Evolutionary conservation across 2,797 vertebrate species (phyloP), one percentile per base, ranked within the genome.

Genomic region (Myioborus melanocephalus): DNA sequence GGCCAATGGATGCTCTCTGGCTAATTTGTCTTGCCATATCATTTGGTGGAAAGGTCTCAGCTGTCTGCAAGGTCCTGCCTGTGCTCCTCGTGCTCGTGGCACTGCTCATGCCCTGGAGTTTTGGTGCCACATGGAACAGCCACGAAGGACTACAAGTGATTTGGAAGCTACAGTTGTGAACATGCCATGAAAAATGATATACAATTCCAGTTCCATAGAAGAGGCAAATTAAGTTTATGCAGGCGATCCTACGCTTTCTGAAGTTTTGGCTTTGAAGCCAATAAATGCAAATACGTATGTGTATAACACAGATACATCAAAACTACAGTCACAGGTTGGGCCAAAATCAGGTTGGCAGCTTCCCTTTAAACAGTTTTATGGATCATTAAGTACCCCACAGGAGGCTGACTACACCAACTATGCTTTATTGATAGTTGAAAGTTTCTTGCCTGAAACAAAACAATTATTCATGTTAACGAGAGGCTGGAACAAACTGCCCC

Each of bases 311-410:
- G 60, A 85, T 85, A 69, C 41, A 86, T 89, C 70, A 87, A 91
- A 90, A 70, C 66, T 84, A 19, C 78, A 91, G 24, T 57, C 52
- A 77, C 37, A 95, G 9, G 37, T 73, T 93, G 73, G 89, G 89
- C 66, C 91, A 95, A 82, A 95, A 73, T 55, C 87, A 90, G 73
- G 70, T 94, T 95, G 89, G 87, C 87, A 88, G 83, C 85, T 90
- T 94, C 70, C 2, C 47, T 93, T 95, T 91, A 87, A 90, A 77
- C 76, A 91, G 56, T 95, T 94, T 93, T 94, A 93, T 87, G 93
- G 85, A 82, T 95, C 93, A 89, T 97, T 94, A 96, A 83, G 80
- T 84, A 94, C 80, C 91, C 63, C 56, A 63, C 64, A 88, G 87
- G 94, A 96, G 44, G 56, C 80, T 90, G 65, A 84, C 66, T 88